A percentile compares a stretch with the other conserved stretches of the same genome.
Conservation (phyloP, 2,888 invertebrate genomes). For the Labia minor region DNA sequence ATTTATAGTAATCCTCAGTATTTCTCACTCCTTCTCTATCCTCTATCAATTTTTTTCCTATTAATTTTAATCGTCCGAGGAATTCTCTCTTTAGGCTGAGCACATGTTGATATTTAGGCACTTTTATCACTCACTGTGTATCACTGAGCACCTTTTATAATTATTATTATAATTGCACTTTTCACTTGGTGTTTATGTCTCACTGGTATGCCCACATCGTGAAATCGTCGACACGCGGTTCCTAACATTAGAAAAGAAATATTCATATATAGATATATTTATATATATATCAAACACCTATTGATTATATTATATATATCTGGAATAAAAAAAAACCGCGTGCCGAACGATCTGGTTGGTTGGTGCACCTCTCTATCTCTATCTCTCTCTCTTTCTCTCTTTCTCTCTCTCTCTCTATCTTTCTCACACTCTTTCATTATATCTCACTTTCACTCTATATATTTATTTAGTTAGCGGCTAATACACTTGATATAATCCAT, state of each 20-base stretch:
- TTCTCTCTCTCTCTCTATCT: background rate
- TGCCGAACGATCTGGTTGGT: background rate
- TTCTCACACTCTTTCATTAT: background rate
- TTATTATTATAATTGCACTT: constrained; percentile 5
- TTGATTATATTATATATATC: background rate
- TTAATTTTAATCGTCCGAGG: constrained; percentile 5
- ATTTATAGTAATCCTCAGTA: background rate
- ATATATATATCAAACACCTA: no score
- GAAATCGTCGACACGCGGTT: constrained; percentile 1
- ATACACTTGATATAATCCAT: background rate
- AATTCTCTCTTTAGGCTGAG: constrained; percentile 13
- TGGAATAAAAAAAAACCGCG: background rate
- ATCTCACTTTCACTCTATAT: background rate
- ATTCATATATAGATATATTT: no score
- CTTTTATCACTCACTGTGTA: constrained; percentile 13
- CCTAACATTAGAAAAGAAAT: no score
- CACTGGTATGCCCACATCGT: constrained; percentile 13
- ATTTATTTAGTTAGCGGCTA: constrained; percentile 4
- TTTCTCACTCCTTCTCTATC: background rate
- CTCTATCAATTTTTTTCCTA: background rate
- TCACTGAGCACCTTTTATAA: constrained; percentile 13
- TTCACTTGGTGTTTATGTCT: constrained; percentile 5
- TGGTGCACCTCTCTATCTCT: background rate
- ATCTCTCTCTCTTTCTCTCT: background rate
- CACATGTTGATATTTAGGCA: constrained; percentile 8